Conservation (phyloP, 2,113 vertebrate genomes). For the Notechis scutatus region DNA sequence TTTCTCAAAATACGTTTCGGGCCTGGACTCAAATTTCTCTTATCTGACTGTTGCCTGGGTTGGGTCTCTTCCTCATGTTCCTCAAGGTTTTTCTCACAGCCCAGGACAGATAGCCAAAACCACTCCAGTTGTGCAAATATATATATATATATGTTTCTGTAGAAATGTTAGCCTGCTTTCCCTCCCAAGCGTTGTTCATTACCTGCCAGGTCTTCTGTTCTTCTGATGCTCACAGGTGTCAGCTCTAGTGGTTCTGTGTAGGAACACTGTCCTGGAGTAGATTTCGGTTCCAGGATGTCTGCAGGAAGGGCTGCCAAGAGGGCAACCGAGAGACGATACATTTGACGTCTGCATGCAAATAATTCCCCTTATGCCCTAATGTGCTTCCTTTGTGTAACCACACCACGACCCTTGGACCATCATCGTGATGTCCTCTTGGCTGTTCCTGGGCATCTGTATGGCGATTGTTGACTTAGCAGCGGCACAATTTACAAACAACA, state of each 20-base stretch:
- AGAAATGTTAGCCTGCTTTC: not conserved
- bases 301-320: not conserved
- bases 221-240: not conserved
- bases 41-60: not conserved
- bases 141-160: not conserved
- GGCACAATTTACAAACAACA: not conserved
- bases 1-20: not conserved
- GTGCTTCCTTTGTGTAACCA: not conserved
- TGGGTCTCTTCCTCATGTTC: not conserved
- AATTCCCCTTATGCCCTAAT: not conserved
- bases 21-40: not conserved
- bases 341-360: not conserved
- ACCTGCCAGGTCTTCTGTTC: not conserved
- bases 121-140: not conserved
- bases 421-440: not conserved
- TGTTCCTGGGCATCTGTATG: not conserved
- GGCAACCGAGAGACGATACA: not conserved
- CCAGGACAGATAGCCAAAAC: not conserved
- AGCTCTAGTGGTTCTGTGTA: not conserved
- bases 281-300: not conserved
- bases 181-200: not conserved
- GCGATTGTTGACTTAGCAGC: not conserved
- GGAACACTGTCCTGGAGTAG: not conserved
- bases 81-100: not conserved
- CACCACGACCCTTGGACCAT: not conserved